Evolutionary conservation across 2,113 vertebrate species (phyloP), one percentile per base, ranked within the genome.

Genomic region (Ptilorrhoa leucosticta): DNA sequence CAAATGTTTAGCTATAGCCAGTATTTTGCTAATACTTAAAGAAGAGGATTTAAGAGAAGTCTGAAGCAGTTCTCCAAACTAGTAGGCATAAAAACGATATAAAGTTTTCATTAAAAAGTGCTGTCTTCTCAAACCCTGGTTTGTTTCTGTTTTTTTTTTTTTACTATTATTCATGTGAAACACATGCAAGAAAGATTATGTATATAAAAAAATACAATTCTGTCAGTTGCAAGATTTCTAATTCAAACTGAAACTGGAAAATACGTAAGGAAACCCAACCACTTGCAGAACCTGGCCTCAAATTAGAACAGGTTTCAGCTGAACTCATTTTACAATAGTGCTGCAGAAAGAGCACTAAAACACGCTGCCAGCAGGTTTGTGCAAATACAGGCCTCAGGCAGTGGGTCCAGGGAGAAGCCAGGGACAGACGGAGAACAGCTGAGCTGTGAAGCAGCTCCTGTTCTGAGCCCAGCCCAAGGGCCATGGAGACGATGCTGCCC

Each of bases 401-500:
- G 23, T 2, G 31, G 48, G 45, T 7, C 27, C n/a, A 28, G 44
- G 24, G 26, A 64, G 69, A n/a, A 10, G 42, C 8, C 69, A 77
- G 33, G 0, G 1, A 54, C 60, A 89, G 66, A 72, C 1, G 2
- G 47, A 44, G 53, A 64, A n/a, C 0, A 80, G 17, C 50, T 0
- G 2, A 75, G 48, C 65, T 35, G 22, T 27, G 48, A n/a, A 39
- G 40, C 31, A 26, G 6, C 1, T 20, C 28, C 18, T 39, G 48
- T 11, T 66, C 21, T 11, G 24, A 68, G 63, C 11, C 18, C 0
- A 0, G 54, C 45, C 50, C 21, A 21, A 30, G 7, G 6, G 18
- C 12, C 31, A 61, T 0, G 0, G 77, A 50, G 35, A 30, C 0
- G 0, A 42, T 4, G 35, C 3, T 47, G 51, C 48, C 69, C 28